Conservation (phyloP, 64 coral and sea anemone species). For the Montipora capricornis region DNA sequence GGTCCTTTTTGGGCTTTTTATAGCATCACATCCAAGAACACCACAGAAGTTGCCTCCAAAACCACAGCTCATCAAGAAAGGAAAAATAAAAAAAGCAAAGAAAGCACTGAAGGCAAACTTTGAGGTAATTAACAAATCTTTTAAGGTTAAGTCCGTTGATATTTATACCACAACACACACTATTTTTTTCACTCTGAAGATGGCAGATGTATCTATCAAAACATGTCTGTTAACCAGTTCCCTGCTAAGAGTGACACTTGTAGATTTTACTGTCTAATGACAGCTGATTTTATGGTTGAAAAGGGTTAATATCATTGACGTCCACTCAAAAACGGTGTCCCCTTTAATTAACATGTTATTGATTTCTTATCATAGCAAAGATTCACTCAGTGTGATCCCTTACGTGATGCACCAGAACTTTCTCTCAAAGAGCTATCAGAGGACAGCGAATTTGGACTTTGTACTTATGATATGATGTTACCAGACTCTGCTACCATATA, state of each 20-base stretch:
- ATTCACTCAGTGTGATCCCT: slow-evolving; percentile 57
- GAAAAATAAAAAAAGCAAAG: slow-evolving; percentile 84
- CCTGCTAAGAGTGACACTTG: no score
- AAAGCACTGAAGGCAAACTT: slow-evolving; percentile 86
- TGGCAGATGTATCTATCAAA: no score
- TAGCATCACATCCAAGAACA: slow-evolving; percentile 83
- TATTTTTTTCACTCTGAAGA: no score
- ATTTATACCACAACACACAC: no score
- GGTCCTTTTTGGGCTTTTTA: not conserved
- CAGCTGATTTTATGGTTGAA: no score
- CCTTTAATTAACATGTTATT: not conserved
- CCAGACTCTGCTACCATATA: slow-evolving; percentile 90
- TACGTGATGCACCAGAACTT: slow-evolving; percentile 61
- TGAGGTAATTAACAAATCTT: slow-evolving; percentile 72
- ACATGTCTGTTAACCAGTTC: no score
- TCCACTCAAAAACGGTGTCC: not conserved
- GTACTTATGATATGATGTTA: slow-evolving; percentile 96
- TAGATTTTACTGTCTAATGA: no score
- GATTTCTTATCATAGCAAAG: slow-evolving; percentile 65
- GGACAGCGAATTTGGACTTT: slow-evolving; percentile 96
- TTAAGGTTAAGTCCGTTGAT: not conserved
- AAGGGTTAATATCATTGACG: no score
- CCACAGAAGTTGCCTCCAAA: slow-evolving; percentile 84
- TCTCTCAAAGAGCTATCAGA: slow-evolving; percentile 85
- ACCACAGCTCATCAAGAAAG: slow-evolving; percentile 89